Evolutionary conservation across 2,888 invertebrate genomes (phyloP), one percentile per base, ranked within the genome.

Genomic region (Philereme transversata): DNA sequence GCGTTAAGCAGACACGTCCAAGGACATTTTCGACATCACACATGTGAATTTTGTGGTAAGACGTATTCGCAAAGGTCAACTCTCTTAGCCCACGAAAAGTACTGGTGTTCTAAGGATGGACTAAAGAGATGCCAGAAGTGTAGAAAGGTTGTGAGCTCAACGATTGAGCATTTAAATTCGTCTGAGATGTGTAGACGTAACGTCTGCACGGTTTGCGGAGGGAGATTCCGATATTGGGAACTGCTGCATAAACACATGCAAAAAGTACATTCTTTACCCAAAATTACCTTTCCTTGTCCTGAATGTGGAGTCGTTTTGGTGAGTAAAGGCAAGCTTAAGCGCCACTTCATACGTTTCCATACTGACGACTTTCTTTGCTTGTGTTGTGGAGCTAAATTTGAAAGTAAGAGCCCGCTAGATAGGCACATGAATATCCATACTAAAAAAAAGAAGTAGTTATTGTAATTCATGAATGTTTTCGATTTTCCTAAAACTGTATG

Each of bases 1-100:
- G 70, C 77, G 35, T 71, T 88, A 7, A 84, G 84, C 54, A 71
- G 82, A 11, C 87, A 88, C 63, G 79, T 84, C 0, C 79, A 78
- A n/a, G 73, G 75, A 11, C 88, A 88, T 61, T 88, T 78, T 60
- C 75, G 76, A 6, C 82, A 83, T 47, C 82, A 76, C 57, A 83
- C 82, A 0, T 88, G 88, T 44, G 83, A 86, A 47, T 76, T 78
- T 3, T 88, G 87, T 46, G 87, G 86, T 0, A 86, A 82, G 46
- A 81, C 83, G 0, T 88, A 84, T 35, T 72, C 82, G 0, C 79
- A 80, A 1, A 69, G 71, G 3, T 71, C 77, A 0, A 79, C 81
- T 5, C 53, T 87, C 5, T 73, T 77, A n/a, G 73, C 75, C 3
- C 82, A 82, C 60, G 47, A 77, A 1, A 72, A 67, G 11, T 71